Evolutionary conservation across 2,888 invertebrate genomes (phyloP).

Genomic region (Apantesis nais): DNA sequence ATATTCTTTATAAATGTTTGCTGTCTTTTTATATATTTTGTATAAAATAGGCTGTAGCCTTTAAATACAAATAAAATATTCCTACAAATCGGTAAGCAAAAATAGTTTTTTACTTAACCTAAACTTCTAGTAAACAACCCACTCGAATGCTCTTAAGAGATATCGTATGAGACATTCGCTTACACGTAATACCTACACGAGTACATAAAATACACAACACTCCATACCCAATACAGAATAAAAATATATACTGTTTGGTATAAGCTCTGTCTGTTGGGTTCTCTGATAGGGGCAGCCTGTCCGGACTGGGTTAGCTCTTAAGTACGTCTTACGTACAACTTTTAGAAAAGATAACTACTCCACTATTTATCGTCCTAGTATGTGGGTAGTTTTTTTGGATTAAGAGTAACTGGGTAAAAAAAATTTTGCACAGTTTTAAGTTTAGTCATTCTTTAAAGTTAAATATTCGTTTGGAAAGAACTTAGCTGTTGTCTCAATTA

Average conservation of each 20-base stretch:
- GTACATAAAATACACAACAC: constrained; percentile 19
- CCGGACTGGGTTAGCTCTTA: constrained; percentile 61
- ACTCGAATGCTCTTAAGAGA: constrained; percentile 50
- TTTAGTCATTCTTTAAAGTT: not conserved
- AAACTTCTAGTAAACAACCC: constrained; percentile 45
- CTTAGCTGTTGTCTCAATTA: no score
- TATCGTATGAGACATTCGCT: constrained; percentile 49
- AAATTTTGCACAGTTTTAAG: not conserved
- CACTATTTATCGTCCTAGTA: constrained; percentile 26
- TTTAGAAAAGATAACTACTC: constrained; percentile 46
- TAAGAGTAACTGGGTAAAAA: constrained; percentile 8
- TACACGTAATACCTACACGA: constrained; percentile 1
- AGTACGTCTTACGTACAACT: constrained; percentile 62
- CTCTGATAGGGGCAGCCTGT: constrained; percentile 57
- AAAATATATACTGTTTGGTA: constrained; percentile 47
- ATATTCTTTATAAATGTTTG: not conserved
- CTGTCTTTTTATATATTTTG: not conserved
- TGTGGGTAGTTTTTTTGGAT: constrained; percentile 32
- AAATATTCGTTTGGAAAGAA: no score
- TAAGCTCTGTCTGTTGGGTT: constrained; percentile 49
- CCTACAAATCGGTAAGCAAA: constrained; percentile 25
- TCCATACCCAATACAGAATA: constrained; percentile 17
- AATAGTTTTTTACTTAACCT: constrained; percentile 26
- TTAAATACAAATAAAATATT: constrained; percentile 7
- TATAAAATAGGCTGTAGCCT: not conserved